Conservation (phyloP, 2,113 vertebrate species). For the Tachysurus vachellii region DNA sequence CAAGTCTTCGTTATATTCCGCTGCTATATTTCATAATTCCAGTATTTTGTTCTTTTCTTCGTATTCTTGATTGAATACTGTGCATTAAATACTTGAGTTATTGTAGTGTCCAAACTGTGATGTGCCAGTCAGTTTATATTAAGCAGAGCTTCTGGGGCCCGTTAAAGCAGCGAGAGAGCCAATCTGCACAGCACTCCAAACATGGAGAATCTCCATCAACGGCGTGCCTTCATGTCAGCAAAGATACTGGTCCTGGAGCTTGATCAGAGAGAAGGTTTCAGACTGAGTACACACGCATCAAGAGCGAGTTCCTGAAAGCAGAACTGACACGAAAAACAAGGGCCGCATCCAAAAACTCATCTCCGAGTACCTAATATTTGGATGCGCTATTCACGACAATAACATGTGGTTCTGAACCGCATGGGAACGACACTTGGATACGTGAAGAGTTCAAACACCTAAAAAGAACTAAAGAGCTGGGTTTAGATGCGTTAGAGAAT, state of each 20-base stretch:
- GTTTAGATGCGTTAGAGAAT: background rate
- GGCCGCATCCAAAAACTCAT: background rate
- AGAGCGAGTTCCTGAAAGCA: background rate
- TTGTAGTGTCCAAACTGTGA: background rate
- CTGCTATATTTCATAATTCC: background rate
- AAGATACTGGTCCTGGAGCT: slow-evolving; percentile 40
- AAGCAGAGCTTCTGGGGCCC: slow-evolving; percentile 46
- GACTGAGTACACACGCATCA: background rate
- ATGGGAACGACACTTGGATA: background rate
- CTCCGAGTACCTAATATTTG: background rate
- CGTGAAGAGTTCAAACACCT: background rate
- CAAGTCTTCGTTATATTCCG: background rate
- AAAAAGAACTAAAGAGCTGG: background rate
- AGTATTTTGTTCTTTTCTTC: background rate
- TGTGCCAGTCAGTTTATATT: slow-evolving; percentile 59
- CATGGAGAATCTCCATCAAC: slow-evolving; percentile 15
- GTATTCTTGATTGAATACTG: background rate
- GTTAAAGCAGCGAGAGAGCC: slow-evolving; percentile 22
- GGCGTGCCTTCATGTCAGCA: slow-evolving; percentile 33
- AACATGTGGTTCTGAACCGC: background rate
- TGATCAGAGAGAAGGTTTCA: slow-evolving; percentile 31
- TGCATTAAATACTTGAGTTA: background rate
- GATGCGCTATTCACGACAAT: background rate
- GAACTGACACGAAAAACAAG: background rate
- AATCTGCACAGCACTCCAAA: slow-evolving; percentile 31